phyloP scores from a whole-genome alignment of 2,113 vertebrate species.

The Anoplopoma fimbria region DNA sequence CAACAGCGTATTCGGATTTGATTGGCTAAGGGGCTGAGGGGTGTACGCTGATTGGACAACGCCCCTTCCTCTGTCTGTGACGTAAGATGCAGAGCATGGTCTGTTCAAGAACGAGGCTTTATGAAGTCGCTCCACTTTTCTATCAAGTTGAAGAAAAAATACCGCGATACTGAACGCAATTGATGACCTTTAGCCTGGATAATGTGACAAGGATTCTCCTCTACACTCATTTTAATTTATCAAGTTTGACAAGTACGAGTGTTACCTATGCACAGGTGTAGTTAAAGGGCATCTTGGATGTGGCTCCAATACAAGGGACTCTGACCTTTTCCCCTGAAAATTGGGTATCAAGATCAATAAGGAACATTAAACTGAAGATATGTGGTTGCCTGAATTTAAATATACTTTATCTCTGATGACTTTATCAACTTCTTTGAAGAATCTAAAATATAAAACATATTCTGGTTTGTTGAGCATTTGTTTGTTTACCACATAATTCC shows the following conservation, averaged over 20 bases:
- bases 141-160: background rate
- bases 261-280: background rate
- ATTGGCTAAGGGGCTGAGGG: conserved; percentile 59
- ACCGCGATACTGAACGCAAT: background rate
- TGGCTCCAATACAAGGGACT: background rate
- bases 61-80: background rate
- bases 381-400: background rate
- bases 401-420: background rate
- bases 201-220: background rate
- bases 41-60: conserved; percentile 57
- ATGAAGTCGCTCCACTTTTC: background rate
- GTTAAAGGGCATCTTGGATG: background rate
- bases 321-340: background rate
- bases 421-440: no score
- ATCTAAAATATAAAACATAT: no score
- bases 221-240: background rate
- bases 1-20: background rate
- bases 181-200: background rate
- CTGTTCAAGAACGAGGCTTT: conserved; percentile 36
- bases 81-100: background rate
- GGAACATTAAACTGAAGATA: background rate
- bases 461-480: no score
- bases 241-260: background rate
- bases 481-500: no score
- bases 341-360: background rate